Evolutionary conservation across 2,888 invertebrate genomes (phyloP), one percentile per base, ranked within the genome.

Genomic region (Brenthis daphne): DNA sequence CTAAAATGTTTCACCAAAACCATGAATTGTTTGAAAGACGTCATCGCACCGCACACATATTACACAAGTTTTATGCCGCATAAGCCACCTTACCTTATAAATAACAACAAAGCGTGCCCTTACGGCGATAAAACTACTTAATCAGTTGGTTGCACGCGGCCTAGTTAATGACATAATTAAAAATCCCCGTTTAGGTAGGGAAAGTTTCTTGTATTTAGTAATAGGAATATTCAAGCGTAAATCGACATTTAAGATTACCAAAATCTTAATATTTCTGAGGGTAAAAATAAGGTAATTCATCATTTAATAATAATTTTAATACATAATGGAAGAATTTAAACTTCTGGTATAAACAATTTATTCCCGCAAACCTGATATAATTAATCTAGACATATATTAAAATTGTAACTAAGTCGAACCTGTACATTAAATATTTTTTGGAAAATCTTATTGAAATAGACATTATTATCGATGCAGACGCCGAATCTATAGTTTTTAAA

Each of bases 161-260:
- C 80, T 82, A 84, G 83, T 88, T 89, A 89, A 90, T 87, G 86
- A 86, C 81, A 86, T 88, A 86, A 87, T 87, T 88, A 88, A 87
- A 88, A 88, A 87, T 85, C 80, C 84, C 82, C 83, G 80, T 81
- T 79, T 82, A 86, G 2, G 29, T 29, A 33, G 85, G 77, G 77
- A 76, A 80, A 86, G 80, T 84, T 87, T 77, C 50, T 79, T 72
- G 80, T 83, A 82, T 84, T 86, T 85, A 82, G 81, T 60, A 48
- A 48, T 60, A n/a, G 29, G 50, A 50, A 60, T 60, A 50, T 50
- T 50, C 29, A 60, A 16, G 24, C 24, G 5, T 6, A 57, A 43
- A 57, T 57, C 43, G 16, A 16, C 20, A 37, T 12, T 16, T 14
- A 33, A 50, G 12, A 11, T 24, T 13, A 29, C 37, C 37, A 8